Base-by-base conservation (phyloP, 2,113 vertebrate species). In the Lates calcarifer region DNA sequence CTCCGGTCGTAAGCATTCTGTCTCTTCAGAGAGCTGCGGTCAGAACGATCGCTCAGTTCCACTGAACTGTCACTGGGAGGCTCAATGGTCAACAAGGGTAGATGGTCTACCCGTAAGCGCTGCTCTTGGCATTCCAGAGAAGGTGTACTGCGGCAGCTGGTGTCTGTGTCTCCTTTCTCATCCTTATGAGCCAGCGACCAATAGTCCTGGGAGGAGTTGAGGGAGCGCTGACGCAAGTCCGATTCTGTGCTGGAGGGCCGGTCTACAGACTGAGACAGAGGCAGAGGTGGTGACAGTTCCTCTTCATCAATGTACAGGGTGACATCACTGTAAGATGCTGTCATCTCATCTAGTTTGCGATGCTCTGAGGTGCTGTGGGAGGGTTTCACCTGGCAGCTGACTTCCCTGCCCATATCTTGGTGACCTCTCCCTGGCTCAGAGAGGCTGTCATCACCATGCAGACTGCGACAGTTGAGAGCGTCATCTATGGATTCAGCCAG, bases 221-320 rank as follows among this genome's bases (percentile, higher is more conserved):
- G 85, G 0, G 96, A 95, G 20, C 96, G 95, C 37, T 96, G 96
- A 29, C 96, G 95, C 81, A 97, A 81, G 85, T 98, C 97, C 0
- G 96, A 96, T 75, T 99, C 97, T 0, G 96, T 95, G 90, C 96
- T 96, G 73, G 97, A 96, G 0, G 96, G 95, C 51, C 96, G 94
- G 56, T 97, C 96, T n/a, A 95, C 95, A 0, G 95, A 94, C 74
- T 97, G 97, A 1, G 96, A 94, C 7, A 96, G 93, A 0, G 97
- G 96, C 31, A 98, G 94, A 3, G 98, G 97, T 0, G 97, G 98
- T 0, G 98, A 98, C 51, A 99, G 89, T 84, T 99, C 98, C 74
- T 99, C 98, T 85, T 99, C 98, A 0, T 99, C 98, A 0, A 99
- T 99, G 90, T 98, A 99, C 68, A 99, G 94, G 0, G 97, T 99